Evolutionary conservation across 2,797 vertebrate genomes (phyloP).

Genomic region (Rhinatrema bivittatum): DNA sequence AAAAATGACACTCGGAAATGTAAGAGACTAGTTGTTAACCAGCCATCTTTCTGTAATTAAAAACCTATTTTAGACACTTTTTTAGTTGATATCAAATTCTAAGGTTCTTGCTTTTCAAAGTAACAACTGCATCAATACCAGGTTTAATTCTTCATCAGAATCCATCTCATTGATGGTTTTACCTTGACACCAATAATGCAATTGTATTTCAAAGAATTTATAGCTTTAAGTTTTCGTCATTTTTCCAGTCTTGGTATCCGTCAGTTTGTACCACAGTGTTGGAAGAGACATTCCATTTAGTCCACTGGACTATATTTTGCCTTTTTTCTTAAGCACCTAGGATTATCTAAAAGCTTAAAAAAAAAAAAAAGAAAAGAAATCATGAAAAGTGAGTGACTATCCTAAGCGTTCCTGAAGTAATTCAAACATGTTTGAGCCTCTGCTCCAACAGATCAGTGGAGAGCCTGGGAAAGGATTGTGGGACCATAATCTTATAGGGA

Average conservation of each 20-base stretch:
- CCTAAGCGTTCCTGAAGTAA: conserved; percentile 27
- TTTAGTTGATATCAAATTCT: conserved; percentile 34
- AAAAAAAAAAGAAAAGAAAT: no score
- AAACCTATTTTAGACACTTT: conserved; percentile 46
- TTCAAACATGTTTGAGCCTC: conserved; percentile 55
- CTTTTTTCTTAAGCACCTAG: conserved; percentile 39
- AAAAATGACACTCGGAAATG: conserved; percentile 42
- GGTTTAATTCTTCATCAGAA: conserved; percentile 38
- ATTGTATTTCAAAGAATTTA: conserved; percentile 27
- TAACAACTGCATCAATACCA: conserved; percentile 43
- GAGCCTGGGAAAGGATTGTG: conserved; percentile 44
- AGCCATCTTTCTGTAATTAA: conserved; percentile 38
- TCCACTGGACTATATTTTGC: conserved; percentile 47
- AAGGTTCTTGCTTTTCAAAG: conserved; percentile 34
- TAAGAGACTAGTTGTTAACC: conserved; percentile 32
- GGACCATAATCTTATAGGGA: conserved; percentile 45
- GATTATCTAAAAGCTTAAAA: conserved; percentile 25
- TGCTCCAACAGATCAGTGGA: no score
- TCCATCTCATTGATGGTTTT: conserved; percentile 39
- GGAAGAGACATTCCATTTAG: conserved; percentile 37
- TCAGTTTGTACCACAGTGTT: conserved; percentile 25
- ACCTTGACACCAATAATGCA: conserved; percentile 23
- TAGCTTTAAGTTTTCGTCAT: conserved; percentile 43
- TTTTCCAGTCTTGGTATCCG: conserved; percentile 26
- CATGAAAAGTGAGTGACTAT: conserved; percentile 28